Evolutionary conservation across 2,888 invertebrate species (phyloP).

Genomic region (Lymantria dispar): DNA sequence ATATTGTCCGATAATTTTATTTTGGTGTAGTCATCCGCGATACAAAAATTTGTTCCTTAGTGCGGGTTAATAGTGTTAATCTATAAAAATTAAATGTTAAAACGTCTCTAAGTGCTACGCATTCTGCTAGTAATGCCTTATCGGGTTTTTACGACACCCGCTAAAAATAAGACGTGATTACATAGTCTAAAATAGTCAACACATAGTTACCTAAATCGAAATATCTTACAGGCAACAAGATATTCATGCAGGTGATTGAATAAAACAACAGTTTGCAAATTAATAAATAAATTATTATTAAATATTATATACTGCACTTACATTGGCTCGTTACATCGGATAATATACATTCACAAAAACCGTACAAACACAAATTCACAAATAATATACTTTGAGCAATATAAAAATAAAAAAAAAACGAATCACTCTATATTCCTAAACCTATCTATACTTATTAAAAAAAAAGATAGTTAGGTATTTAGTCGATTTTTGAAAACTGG

Average conservation of each 20-base stretch:
- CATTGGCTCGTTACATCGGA: slow-evolving; percentile 73
- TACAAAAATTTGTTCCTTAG: too few species aligned
- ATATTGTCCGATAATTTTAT: too few species aligned
- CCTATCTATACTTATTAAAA: slow-evolving; percentile 46
- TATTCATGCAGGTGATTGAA: slow-evolving; percentile 10
- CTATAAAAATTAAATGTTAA: too few species aligned
- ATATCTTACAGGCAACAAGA: not conserved
- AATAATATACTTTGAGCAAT: slow-evolving; percentile 78
- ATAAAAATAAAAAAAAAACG: slow-evolving; percentile 76
- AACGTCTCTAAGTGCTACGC: too few species aligned
- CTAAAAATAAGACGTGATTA: too few species aligned
- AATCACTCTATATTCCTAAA: slow-evolving; percentile 66
- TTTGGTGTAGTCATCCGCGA: too few species aligned
- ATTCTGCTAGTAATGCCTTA: too few species aligned
- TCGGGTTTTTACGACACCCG: too few species aligned
- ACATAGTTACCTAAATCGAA: too few species aligned
- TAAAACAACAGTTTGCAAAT: slow-evolving; percentile 67
- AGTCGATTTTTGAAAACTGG: slow-evolving; percentile 24
- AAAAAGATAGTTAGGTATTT: slow-evolving; percentile 35
- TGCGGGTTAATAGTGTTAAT: too few species aligned
- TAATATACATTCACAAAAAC: slow-evolving; percentile 70
- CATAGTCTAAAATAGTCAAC: too few species aligned
- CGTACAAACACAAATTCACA: slow-evolving; percentile 69
- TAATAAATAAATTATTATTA: slow-evolving; percentile 82
- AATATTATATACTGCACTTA: slow-evolving; percentile 80